These are phyloP conservation scores for Drosophila infuscata DNA, from an alignment of 2,888 invertebrate genomes.

Conservation along the genomic window DNA sequence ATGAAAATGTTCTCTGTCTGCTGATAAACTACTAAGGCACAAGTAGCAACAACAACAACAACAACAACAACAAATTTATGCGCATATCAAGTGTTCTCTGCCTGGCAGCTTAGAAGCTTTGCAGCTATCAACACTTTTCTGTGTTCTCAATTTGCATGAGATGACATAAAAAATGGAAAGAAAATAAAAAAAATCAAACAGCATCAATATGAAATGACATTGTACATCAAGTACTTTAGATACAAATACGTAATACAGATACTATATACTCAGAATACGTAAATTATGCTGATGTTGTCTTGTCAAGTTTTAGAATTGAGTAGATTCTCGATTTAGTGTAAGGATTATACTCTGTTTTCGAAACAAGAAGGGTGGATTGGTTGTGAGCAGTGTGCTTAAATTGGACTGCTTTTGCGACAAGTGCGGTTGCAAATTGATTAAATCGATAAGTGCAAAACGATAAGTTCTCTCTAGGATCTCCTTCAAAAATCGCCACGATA, in stretches of 20 bases:
- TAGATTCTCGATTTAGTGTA: background rate
- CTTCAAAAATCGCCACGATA: too few species aligned
- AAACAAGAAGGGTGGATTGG: background rate
- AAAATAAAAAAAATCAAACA: background rate
- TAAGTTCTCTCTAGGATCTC: background rate
- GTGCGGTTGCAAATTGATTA: background rate
- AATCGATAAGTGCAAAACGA: background rate
- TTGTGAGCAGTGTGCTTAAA: background rate
- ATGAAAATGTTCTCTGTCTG: slow-evolving; percentile 26
- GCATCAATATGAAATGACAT: slow-evolving; percentile 10
- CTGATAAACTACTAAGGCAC: slow-evolving; percentile 14
- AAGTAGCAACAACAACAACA: slow-evolving; percentile 1
- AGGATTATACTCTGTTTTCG: background rate
- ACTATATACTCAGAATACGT: slow-evolving; percentile 1
- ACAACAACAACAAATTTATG: slow-evolving; percentile 57
- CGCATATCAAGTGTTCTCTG: slow-evolving; percentile 68
- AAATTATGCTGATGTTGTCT: slow-evolving; percentile 4
- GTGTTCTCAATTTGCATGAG: slow-evolving; percentile 62
- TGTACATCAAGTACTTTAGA: slow-evolving; percentile 8
- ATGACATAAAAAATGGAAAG: slow-evolving; percentile 19
- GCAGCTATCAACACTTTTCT: slow-evolving; percentile 62
- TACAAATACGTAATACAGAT: slow-evolving; percentile 8
- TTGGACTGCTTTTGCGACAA: background rate
- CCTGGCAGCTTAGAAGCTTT: slow-evolving; percentile 31
- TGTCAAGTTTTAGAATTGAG: background rate